Percentiles rank a stretch among this genome's conserved stretches.
These are phyloP conservation scores for Salticus scenicus DNA, from an alignment of 2,888 invertebrate species.

Conservation along the genomic window DNA sequence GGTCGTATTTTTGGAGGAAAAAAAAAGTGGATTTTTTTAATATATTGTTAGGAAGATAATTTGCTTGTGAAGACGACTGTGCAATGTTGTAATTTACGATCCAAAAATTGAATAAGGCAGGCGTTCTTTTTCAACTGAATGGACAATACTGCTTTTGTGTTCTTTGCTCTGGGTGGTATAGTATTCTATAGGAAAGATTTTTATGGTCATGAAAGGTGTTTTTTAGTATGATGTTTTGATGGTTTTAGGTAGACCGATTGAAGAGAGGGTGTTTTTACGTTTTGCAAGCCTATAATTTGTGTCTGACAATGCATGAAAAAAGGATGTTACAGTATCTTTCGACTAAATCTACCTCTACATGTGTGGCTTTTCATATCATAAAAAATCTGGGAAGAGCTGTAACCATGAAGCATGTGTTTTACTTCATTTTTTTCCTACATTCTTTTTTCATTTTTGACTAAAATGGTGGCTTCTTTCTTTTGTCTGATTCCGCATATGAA, in stretches of 20 bases:
- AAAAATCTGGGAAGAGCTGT: no score
- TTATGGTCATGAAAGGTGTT: background rate
- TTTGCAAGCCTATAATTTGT: background rate
- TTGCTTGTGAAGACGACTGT: conserved; percentile 23
- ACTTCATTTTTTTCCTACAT: no score
- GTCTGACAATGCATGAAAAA: background rate
- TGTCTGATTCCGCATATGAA: no score
- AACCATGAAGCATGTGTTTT: no score
- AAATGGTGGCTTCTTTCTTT: no score
- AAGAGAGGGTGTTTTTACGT: background rate
- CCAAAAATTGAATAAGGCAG: conserved; percentile 35
- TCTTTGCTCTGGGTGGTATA: conserved; percentile 11
- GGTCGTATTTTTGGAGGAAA: conserved; percentile 49
- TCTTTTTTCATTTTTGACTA: no score
- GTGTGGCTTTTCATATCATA: no score
- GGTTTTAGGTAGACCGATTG: background rate
- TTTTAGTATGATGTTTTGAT: background rate
- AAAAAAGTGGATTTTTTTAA: no score
- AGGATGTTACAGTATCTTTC: background rate
- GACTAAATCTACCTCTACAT: background rate
- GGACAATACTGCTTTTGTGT: conserved; percentile 32
- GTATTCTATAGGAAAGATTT: background rate
- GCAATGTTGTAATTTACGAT: conserved; percentile 41
- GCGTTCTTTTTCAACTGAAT: conserved; percentile 17
- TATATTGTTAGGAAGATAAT: conserved; percentile 55